Conservation (phyloP, 2,113 vertebrate genomes). For the Suncus etruscus region DNA sequence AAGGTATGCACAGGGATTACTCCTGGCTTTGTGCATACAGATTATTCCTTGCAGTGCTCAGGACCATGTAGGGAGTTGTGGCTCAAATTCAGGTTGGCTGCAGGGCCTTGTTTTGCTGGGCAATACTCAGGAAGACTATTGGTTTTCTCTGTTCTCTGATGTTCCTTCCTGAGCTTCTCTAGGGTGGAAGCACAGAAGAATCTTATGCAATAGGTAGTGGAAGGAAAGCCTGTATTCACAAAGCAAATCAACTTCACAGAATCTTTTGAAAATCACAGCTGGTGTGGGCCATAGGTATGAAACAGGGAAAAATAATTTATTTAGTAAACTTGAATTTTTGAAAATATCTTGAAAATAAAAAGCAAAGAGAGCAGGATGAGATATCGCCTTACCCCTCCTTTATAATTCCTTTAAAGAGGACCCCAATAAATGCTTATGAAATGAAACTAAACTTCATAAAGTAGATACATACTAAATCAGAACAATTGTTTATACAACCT, state of each 20-base stretch:
- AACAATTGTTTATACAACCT: slow-evolving; percentile 22
- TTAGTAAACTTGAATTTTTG: not conserved
- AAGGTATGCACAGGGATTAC: no score
- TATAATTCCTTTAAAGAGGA: not conserved
- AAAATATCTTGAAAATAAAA: slow-evolving; percentile 2
- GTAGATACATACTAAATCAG: slow-evolving; percentile 13
- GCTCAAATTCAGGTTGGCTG: no score
- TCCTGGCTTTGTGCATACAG: no score
- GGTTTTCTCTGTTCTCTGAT: not conserved
- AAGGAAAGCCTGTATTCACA: not conserved
- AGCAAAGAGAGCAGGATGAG: not conserved
- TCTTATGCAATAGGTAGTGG: not conserved
- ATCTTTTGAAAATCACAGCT: slow-evolving; percentile 3
- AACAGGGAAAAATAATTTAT: slow-evolving; percentile 11
- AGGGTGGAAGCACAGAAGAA: not conserved
- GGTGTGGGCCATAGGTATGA: not conserved
- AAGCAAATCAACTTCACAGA: not conserved
- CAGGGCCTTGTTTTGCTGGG: not conserved
- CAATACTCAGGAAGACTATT: not conserved
- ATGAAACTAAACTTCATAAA: not conserved
- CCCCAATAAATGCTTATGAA: not conserved
- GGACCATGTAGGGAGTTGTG: no score
- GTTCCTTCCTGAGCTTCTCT: not conserved
- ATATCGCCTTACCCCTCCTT: not conserved
- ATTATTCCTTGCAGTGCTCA: no score